These are phyloP conservation scores for Montipora sp. DNA, from an alignment of 64 coral and sea anemone species.

Conservation along the genomic window DNA sequence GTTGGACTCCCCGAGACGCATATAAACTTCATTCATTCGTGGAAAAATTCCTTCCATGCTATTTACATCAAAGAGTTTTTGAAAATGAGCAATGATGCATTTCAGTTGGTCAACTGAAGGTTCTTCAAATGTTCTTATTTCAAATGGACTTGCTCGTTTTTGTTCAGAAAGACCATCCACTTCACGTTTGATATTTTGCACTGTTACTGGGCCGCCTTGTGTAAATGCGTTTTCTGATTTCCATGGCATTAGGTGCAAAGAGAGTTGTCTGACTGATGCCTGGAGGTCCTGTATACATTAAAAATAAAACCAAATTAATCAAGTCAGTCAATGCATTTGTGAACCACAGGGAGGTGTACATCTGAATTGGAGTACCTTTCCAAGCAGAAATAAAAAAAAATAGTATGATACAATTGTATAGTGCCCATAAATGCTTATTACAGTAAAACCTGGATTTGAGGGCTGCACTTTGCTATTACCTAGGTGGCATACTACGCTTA, in stretches of 20 bases:
- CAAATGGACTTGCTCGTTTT: constrained; percentile 66
- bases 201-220: constrained; percentile 33
- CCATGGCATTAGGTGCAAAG: constrained; percentile 83
- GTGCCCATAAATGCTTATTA: no score
- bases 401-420: no score
- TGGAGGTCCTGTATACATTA: constrained; percentile 68
- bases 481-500: no score
- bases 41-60: constrained; percentile 87
- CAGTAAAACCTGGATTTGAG: no score
- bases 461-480: no score
- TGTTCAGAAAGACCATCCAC: constrained; percentile 75
- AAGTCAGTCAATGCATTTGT: background rate
- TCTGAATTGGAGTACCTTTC: no score
- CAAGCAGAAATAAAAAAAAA: no score
- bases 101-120: constrained; percentile 78
- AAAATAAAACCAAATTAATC: background rate
- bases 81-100: constrained; percentile 94
- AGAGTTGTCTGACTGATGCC: constrained; percentile 72
- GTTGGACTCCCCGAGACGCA: constrained; percentile 84
- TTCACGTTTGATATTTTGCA: constrained; percentile 70
- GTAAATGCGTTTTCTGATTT: constrained; percentile 72
- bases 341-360: background rate
- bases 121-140: constrained; percentile 62
- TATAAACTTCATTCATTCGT: constrained; percentile 96
- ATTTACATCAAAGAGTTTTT: constrained; percentile 94